phyloP scores from a whole-genome alignment of 2,888 invertebrate genomes.

The Cantharis rufa region DNA sequence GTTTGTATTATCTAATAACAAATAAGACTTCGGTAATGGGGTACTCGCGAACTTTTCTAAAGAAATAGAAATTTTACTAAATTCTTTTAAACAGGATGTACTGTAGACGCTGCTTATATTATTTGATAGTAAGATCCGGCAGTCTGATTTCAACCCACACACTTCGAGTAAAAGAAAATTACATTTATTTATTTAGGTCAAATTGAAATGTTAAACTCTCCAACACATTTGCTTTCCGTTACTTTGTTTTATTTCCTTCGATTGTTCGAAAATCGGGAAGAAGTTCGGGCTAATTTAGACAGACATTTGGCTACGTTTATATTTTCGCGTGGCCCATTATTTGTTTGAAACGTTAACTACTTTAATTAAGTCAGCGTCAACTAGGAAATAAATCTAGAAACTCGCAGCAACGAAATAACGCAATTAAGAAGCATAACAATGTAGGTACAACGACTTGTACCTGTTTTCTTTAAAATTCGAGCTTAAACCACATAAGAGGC shows the following conservation, averaged over 20 bases:
- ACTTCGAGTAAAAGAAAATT: conserved; percentile 8
- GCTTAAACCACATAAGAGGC: too few relatives aligned
- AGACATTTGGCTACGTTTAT: background rate
- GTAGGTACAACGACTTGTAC: too few relatives aligned
- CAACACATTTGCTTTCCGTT: background rate
- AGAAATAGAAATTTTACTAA: background rate
- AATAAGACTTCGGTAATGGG: background rate
- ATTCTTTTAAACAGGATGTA: conserved; percentile 16
- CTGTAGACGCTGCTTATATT: conserved; percentile 16
- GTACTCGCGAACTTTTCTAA: background rate
- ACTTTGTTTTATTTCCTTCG: background rate
- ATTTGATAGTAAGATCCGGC: conserved; percentile 25
- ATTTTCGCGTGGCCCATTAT: too few relatives aligned
- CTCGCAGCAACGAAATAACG: too few relatives aligned
- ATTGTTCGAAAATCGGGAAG: background rate
- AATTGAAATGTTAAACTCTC: background rate
- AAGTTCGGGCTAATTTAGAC: too few relatives aligned
- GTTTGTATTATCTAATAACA: background rate
- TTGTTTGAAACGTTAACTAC: too few relatives aligned
- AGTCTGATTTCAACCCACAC: conserved; percentile 14
- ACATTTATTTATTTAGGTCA: conserved; percentile 8
- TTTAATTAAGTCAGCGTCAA: too few relatives aligned
- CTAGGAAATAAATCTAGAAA: too few relatives aligned
- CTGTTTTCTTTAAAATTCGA: too few relatives aligned
- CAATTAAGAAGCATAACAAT: too few relatives aligned